phyloP scores from a whole-genome alignment of 2,113 vertebrate genomes.

The Myiozetetes cayanensis region DNA sequence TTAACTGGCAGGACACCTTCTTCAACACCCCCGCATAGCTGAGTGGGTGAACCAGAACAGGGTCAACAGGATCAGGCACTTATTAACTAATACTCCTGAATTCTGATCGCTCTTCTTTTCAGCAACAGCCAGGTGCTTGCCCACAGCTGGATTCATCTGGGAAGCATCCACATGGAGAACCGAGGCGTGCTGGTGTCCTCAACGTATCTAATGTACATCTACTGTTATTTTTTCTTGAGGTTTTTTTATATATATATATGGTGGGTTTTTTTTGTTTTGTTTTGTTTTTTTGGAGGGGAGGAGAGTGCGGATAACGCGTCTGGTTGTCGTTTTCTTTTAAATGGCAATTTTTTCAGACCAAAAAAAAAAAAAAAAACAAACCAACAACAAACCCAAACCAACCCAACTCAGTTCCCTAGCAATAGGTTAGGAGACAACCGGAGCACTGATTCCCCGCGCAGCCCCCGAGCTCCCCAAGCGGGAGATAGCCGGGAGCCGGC shows the following conservation, averaged over 20 bases:
- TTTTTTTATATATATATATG: neutral
- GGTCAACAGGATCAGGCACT: slow-evolving; percentile 64
- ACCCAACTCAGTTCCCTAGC: fast-evolving
- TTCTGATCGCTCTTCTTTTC: slow-evolving; percentile 37
- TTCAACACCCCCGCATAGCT: slow-evolving; percentile 57
- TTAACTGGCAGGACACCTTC: slow-evolving; percentile 59
- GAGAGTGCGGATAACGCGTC: fast-evolving
- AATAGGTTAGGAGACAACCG: fast-evolving
- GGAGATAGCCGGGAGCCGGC: neutral
- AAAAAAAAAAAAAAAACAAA: too few species aligned
- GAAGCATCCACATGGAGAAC: neutral
- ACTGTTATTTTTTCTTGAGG: fast-evolving
- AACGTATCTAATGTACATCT: fast-evolving
- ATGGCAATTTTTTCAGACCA: fast-evolving
- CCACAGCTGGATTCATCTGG: neutral
- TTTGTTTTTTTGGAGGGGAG: too few species aligned
- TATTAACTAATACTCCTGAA: slow-evolving; percentile 55
- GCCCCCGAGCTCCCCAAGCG: neutral
- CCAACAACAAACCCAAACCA: too few species aligned
- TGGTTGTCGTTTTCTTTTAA: neutral
- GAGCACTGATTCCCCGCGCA: neutral
- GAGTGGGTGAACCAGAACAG: slow-evolving; percentile 61
- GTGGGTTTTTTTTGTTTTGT: too few species aligned
- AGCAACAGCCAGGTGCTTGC: neutral
- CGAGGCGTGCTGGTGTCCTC: neutral